phyloP scores from a whole-genome alignment of 1,140 invertebrate genomes.

The Colletes latitarsis region DNA sequence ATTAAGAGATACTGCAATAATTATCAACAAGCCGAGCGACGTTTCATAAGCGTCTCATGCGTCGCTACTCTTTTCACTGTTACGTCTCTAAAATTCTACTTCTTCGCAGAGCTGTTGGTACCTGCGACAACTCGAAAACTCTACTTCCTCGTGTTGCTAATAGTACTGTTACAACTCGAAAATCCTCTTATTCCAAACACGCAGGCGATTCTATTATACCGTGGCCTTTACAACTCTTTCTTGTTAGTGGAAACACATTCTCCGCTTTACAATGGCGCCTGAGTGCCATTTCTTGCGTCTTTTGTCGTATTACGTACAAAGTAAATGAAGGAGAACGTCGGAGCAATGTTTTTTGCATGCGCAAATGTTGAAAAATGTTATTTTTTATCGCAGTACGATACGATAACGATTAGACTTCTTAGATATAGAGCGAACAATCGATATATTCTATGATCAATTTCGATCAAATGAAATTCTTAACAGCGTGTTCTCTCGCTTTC shows the following conservation, averaged over 20 bases:
- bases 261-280: background rate
- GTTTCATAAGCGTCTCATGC: background rate
- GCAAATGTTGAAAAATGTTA: too few relatives aligned
- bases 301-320: too few relatives aligned
- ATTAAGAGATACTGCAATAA: slow-evolving; percentile 50
- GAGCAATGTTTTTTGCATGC: too few relatives aligned
- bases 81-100: background rate
- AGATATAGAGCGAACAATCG: too few relatives aligned
- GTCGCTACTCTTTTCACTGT: background rate
- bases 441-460: too few relatives aligned
- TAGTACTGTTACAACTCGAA: slow-evolving; percentile 11
- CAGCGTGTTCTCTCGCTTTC: too few relatives aligned
- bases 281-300: background rate
- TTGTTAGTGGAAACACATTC: slow-evolving; percentile 7
- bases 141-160: background rate
- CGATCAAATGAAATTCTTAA: too few relatives aligned
- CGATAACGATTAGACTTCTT: too few relatives aligned
- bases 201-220: background rate
- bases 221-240: slow-evolving; percentile 10
- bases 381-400: too few relatives aligned
- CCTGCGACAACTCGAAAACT: background rate
- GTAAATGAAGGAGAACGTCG: too few relatives aligned
- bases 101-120: slow-evolving; percentile 11
- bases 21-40: slow-evolving; percentile 19
- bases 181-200: slow-evolving; percentile 25